Evolutionary conservation across 2,113 vertebrate species (phyloP), one percentile per base, ranked within the genome.

Genomic region (Platichthys flesus): DNA sequence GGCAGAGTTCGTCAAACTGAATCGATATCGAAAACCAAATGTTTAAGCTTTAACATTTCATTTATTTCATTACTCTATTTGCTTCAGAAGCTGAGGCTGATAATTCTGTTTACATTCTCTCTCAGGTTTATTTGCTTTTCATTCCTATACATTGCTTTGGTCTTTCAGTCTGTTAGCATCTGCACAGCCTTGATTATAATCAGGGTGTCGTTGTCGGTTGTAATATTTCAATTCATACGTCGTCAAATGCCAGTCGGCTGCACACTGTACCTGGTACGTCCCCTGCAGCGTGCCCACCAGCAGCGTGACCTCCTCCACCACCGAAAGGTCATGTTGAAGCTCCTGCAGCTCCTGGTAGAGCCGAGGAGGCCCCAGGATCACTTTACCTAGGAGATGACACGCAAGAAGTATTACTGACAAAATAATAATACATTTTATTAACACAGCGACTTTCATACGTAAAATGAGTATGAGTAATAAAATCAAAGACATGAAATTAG

Each of bases 341-440:
- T 97, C 97, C 91, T 98, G 97, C 31, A 99, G 96, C 84, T 99
- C 97, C 91, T 98, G 96, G 93, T 96, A 98, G 47, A 98, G 97
- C 31, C 96, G 94, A 0, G 97, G 97, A 0, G 97, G 97, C 1
- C 97, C 97, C 84, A 98, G 89, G 74, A 95, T 94, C 14, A 95
- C 93, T 89, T 96, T 98, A 72, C 95, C 97, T 99, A 77, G 35
- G 56, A 67, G n/a, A 24, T 12, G 70, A 85, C 79, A 72, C 60
- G 59, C 12, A 40, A 5, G 8, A 3, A 3, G 20, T 9, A 18
- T 16, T 15, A 51, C 15, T 4, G 5, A 51, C 47, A 51, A 7
- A 16, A 51, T 20, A 18, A 51, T 18, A 20, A 51, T 51, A 18
- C 40, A 42, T 10, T 42, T 13, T 13, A 42, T 42, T 42, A 3